Evolutionary conservation across 2,113 vertebrate genomes (phyloP).

Genomic region (Dasypus novemcinctus): DNA sequence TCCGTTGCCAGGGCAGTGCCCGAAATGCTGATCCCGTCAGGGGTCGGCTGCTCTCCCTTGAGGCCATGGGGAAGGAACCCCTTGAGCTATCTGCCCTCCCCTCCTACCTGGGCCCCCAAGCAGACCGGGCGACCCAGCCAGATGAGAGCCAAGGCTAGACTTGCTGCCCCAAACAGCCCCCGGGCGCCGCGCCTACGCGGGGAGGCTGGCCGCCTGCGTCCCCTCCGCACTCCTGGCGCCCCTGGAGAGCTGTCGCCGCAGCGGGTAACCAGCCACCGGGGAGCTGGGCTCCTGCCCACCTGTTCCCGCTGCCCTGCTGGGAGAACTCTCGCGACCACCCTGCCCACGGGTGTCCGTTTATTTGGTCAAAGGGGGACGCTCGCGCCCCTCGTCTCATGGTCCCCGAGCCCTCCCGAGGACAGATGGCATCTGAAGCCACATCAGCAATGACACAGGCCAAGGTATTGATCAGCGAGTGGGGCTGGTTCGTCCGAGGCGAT

Average conservation of each 20-base stretch:
- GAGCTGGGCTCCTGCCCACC: not conserved
- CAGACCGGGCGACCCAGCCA: not conserved
- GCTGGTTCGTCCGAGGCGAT: not conserved
- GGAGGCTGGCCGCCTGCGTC: rapidly evolving
- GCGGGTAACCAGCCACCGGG: not conserved
- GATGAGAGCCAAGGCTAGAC: not conserved
- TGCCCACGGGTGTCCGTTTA: too few species aligned
- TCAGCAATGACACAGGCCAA: not conserved
- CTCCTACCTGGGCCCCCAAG: not conserved
- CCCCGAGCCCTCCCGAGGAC: not conserved
- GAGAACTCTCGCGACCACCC: too few species aligned
- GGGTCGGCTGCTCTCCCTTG: not conserved
- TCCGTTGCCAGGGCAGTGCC: not conserved
- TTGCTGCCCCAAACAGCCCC: rapidly evolving
- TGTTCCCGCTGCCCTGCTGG: not conserved
- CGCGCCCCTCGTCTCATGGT: not conserved
- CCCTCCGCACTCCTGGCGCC: not conserved
- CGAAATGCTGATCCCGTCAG: not conserved
- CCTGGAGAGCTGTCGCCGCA: not conserved
- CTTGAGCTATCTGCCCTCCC: not conserved
- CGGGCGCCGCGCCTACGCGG: rapidly evolving
- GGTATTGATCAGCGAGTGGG: not conserved
- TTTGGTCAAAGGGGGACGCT: not conserved
- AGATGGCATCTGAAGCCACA: too few species aligned
- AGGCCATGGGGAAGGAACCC: not conserved